Conservation (phyloP, 1,140 invertebrate genomes). For the Penaeus vannamei region DNA sequence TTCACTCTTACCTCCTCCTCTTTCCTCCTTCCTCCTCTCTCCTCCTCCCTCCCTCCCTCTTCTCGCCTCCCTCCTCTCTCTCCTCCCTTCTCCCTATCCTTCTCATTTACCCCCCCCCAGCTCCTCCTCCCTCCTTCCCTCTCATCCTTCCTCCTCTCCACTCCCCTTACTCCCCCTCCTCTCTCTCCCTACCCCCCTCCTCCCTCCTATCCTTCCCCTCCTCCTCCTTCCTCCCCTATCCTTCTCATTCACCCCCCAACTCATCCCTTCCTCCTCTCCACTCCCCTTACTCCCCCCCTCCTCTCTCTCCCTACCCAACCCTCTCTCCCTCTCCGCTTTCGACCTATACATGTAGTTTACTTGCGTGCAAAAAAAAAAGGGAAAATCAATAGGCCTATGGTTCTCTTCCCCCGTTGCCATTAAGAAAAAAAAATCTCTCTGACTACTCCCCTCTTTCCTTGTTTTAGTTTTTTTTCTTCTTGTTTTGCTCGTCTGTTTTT, state of each 20-base stretch:
- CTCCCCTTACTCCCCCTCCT: background rate
- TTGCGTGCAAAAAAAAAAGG: slow-evolving; percentile 58
- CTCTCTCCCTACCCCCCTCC: background rate
- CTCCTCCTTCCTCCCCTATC: background rate
- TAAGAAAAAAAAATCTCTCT: slow-evolving; percentile 54
- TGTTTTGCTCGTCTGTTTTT: no score
- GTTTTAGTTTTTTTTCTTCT: background rate
- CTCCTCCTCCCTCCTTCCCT: background rate
- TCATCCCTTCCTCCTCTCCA: background rate
- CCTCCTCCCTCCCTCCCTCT: background rate
- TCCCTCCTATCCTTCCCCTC: background rate
- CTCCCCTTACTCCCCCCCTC: background rate
- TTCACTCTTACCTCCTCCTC: background rate
- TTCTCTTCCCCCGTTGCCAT: slow-evolving; percentile 44
- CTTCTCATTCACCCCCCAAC: background rate
- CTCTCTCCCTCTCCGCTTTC: background rate
- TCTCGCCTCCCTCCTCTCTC: no score
- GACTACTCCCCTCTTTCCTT: background rate
- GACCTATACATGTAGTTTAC: slow-evolving; percentile 49
- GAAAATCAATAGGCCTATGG: slow-evolving; percentile 58
- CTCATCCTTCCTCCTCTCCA: background rate
- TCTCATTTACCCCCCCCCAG: background rate
- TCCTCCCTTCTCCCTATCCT: background rate
- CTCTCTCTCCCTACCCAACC: background rate
- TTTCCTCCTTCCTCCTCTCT: background rate